Percentiles rank a stretch among this genome's conserved stretches.
Evolutionary conservation across 2,113 vertebrate species (phyloP).

Genomic region (Calcarius ornatus): DNA sequence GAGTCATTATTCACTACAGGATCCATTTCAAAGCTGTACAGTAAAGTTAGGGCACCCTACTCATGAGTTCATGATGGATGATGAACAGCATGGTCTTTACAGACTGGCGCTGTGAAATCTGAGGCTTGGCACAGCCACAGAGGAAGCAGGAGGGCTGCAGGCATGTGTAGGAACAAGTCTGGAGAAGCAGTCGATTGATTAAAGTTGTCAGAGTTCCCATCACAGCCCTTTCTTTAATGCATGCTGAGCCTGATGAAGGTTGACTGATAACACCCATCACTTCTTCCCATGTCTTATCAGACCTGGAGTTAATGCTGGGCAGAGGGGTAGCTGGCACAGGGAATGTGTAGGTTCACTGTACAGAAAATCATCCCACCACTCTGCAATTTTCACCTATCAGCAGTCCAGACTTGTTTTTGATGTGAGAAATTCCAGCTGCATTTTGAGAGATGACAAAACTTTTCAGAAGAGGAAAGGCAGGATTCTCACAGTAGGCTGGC

Average conservation of each 20-base stretch:
- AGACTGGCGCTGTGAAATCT: constrained; percentile 33
- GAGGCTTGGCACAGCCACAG: constrained; percentile 56
- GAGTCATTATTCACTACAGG: constrained; percentile 9
- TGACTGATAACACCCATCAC: not conserved
- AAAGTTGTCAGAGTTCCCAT: constrained; percentile 45
- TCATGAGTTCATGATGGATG: constrained; percentile 36
- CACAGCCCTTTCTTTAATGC: not conserved
- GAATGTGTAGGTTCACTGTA: not conserved
- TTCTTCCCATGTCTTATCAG: not conserved
- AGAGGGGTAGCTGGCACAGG: not conserved
- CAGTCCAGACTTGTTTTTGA: not conserved
- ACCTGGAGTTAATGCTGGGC: not conserved
- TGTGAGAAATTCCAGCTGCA: constrained; percentile 27
- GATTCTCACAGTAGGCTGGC: not conserved
- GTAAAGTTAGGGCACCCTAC: not conserved
- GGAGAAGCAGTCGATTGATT: constrained; percentile 38
- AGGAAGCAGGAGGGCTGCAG: constrained; percentile 33
- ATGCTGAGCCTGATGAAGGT: not conserved
- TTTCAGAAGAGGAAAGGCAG: not conserved
- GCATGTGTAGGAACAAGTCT: constrained; percentile 39
- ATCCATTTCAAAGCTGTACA: constrained; percentile 40
- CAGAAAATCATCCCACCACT: not conserved
- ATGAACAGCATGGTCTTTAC: constrained; percentile 43
- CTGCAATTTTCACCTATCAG: constrained; percentile 11
- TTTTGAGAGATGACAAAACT: constrained; percentile 27